These are phyloP conservation scores for Diplodus sargus DNA, from an alignment of 2,797 vertebrate species.

Conservation along the genomic window DNA sequence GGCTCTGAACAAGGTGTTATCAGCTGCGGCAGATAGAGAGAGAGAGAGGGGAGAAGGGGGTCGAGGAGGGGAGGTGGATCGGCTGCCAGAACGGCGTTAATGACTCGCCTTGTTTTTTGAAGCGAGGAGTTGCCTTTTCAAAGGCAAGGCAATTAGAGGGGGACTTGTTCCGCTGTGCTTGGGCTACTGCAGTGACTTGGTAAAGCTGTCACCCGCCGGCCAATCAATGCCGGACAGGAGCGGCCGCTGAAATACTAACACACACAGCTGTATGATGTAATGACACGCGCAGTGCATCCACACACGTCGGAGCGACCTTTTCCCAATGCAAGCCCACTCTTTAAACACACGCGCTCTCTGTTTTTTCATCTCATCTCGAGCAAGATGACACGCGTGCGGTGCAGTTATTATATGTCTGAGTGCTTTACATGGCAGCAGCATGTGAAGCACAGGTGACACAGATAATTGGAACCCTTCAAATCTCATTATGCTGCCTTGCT, in stretches of 20 bases:
- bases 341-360: not conserved
- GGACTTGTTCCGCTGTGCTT: conserved; percentile 73
- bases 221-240: conserved; percentile 68
- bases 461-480: conserved; percentile 73
- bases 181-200: conserved; percentile 67
- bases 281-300: not conserved
- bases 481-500: conserved; percentile 71
- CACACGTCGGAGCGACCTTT: not conserved
- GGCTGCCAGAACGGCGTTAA: conserved; percentile 80
- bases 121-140: conserved; percentile 77
- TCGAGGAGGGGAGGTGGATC: conserved; percentile 34
- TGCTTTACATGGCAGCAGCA: conserved; percentile 42
- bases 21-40: conserved; percentile 62
- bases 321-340: conserved; percentile 11
- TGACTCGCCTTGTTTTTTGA: conserved; percentile 82
- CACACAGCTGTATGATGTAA: conserved; percentile 29
- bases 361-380: not conserved
- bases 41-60: conserved; percentile 2
- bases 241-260: conserved; percentile 44
- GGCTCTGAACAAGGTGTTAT: conserved; percentile 79
- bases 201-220: conserved; percentile 64
- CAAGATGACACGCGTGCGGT: conserved; percentile 6
- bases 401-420: conserved; percentile 38
- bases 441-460: conserved; percentile 60
- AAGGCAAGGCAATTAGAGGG: conserved; percentile 82